A percentile compares a stretch with the other conserved stretches of the same genome.
Evolutionary conservation across 2,797 vertebrate species (phyloP).

Genomic region (Rhinatrema bivittatum): DNA sequence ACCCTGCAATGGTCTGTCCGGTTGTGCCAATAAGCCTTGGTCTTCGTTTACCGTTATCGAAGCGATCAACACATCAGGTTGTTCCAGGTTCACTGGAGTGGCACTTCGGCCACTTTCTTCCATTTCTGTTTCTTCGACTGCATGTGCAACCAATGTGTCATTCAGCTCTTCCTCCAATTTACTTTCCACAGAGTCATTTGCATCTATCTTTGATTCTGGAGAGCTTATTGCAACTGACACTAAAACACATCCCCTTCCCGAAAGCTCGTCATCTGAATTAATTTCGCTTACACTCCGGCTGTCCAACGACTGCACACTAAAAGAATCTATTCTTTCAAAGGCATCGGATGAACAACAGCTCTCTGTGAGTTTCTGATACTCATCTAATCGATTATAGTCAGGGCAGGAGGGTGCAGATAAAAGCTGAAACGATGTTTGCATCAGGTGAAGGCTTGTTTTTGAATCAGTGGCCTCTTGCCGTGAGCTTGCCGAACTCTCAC

Average conservation of each 20-base stretch:
- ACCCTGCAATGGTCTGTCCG: background rate
- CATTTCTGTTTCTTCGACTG: conserved; percentile 82
- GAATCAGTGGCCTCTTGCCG: conserved; percentile 83
- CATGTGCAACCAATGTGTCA: conserved; percentile 56
- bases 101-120: conserved; percentile 95
- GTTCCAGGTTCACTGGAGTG: conserved; percentile 91
- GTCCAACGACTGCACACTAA: conserved; percentile 92
- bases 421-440: conserved; percentile 96
- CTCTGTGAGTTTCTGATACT: conserved; percentile 91
- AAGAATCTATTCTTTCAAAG: conserved; percentile 95
- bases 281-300: conserved; percentile 96
- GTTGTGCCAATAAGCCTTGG: conserved; percentile 7
- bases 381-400: conserved; percentile 82
- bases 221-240: conserved; percentile 62
- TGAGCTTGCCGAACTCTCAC: conserved; percentile 95
- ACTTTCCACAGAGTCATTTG: conserved; percentile 21
- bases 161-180: conserved; percentile 45
- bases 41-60: conserved; percentile 25
- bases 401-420: conserved; percentile 82
- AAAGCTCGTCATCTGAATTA: conserved; percentile 90
- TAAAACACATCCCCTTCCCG: conserved; percentile 72
- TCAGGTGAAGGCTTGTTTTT: conserved; percentile 83
- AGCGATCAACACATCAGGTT: conserved; percentile 69
- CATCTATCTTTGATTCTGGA: conserved; percentile 40
- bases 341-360: conserved; percentile 91